Evolutionary conservation across 2,113 vertebrate species (phyloP).

Genomic region (Tachysurus vachellii): DNA sequence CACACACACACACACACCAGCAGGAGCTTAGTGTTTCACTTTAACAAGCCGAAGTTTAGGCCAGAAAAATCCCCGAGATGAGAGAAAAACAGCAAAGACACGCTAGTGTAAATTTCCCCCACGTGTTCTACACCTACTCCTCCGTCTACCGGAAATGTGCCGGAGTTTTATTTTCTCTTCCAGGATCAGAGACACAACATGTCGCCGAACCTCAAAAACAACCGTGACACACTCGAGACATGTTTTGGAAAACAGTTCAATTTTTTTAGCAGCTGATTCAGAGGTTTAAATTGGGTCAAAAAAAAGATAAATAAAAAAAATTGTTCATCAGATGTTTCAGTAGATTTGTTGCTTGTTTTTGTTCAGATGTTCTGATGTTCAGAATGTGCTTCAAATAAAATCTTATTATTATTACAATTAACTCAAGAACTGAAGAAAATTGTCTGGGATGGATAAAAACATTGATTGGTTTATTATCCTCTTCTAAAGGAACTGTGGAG

Average conservation of each 20-base stretch:
- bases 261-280: slow-evolving; percentile 9
- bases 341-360: not conserved
- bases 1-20: not conserved
- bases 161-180: slow-evolving; percentile 3
- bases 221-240: slow-evolving; percentile 16
- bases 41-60: slow-evolving; percentile 17
- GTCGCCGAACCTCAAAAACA: slow-evolving; percentile 33
- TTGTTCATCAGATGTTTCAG: not conserved
- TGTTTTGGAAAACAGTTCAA: slow-evolving; percentile 44
- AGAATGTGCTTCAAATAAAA: not conserved
- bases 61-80: slow-evolving; percentile 32
- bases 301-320: not conserved
- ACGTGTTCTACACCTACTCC: not conserved
- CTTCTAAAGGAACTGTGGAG: not conserved
- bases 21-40: not conserved
- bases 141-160: slow-evolving; percentile 31
- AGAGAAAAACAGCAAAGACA: slow-evolving; percentile 38
- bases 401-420: not conserved
- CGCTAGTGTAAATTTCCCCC: slow-evolving; percentile 34
- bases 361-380: not conserved
- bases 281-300: slow-evolving; percentile 1
- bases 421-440: not conserved
- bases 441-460: not conserved
- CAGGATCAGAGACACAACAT: slow-evolving; percentile 38
- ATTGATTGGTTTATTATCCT: not conserved